Conservation (phyloP, 2,797 vertebrate genomes). For the Cyprinella venusta region DNA sequence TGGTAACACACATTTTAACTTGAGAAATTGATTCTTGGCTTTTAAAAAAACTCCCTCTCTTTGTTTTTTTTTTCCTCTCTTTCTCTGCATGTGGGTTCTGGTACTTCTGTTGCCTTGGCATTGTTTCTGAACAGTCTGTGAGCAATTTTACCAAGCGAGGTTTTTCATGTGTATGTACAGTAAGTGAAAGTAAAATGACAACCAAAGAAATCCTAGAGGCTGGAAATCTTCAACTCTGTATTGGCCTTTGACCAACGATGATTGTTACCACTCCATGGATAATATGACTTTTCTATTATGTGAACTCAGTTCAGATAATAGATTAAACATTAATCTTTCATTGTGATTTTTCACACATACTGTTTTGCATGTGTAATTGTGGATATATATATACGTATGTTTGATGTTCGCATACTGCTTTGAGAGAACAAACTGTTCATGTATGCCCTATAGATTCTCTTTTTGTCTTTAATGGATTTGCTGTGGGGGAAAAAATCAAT, state of each 20-base stretch:
- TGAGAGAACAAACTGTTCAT: background rate
- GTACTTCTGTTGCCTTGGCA: constrained; percentile 57
- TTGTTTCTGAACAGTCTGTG: constrained; percentile 53
- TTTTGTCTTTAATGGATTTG: constrained; percentile 13
- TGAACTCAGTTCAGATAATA: background rate
- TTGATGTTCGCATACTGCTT: background rate
- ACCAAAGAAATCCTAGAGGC: constrained; percentile 27
- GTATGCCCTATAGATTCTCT: background rate
- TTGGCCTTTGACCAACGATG: constrained; percentile 3
- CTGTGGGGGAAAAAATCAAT: constrained; percentile 32
- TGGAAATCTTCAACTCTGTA: constrained; percentile 7
- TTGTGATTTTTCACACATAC: background rate
- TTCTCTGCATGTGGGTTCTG: constrained; percentile 50
- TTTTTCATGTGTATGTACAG: constrained; percentile 47
- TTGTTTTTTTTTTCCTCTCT: constrained; percentile 33
- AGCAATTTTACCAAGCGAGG: constrained; percentile 54
- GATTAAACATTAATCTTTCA: background rate
- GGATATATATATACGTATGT: background rate
- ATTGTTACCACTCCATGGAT: constrained; percentile 19
- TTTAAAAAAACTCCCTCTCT: constrained; percentile 19
- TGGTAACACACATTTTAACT: constrained; percentile 48
- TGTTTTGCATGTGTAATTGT: background rate
- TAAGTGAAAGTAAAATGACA: constrained; percentile 50
- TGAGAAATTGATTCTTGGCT: constrained; percentile 11
- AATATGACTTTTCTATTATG: background rate